These are phyloP conservation scores for Ctenopoma multispine DNA, from an alignment of 2,797 vertebrate species.

Conservation along the genomic window DNA sequence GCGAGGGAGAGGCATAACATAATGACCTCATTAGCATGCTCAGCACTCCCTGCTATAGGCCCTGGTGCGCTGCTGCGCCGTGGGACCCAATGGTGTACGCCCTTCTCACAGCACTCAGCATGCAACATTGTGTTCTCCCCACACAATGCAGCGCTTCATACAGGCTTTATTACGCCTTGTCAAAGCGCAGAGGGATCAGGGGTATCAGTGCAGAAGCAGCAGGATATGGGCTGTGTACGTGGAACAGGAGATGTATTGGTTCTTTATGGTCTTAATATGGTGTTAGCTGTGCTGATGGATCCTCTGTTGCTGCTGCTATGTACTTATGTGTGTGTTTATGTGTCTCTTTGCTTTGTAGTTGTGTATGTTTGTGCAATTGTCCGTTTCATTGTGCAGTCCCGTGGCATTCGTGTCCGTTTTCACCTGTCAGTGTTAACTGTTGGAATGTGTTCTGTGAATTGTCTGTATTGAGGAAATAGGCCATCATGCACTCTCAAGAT, in stretches of 20 bases:
- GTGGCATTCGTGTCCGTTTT: conserved; percentile 68
- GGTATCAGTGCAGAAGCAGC: conserved; percentile 75
- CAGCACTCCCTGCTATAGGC: conserved; percentile 83
- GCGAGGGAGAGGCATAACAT: conserved; percentile 81
- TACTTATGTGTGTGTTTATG: conserved; percentile 51
- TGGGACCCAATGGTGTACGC: conserved; percentile 84
- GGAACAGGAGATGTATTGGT: conserved; percentile 67
- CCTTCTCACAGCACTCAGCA: conserved; percentile 87
- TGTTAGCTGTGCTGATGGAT: conserved; percentile 66
- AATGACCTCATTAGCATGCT: conserved; percentile 90
- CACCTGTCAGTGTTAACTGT: conserved; percentile 79
- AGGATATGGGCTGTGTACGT: conserved; percentile 65
- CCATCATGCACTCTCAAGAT: conserved; percentile 51
- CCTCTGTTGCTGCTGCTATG: conserved; percentile 56
- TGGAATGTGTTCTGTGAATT: conserved; percentile 56
- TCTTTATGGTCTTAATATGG: conserved; percentile 80
- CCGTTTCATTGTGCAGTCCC: conserved; percentile 65
- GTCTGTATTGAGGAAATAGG: conserved; percentile 56
- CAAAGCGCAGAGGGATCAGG: conserved; percentile 81
- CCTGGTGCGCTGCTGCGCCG: conserved; percentile 83
- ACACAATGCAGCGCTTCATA: conserved; percentile 85
- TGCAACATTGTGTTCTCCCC: conserved; percentile 84
- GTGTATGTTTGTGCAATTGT: conserved; percentile 61
- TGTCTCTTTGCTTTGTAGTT: conserved; percentile 22
- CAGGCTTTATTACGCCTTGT: conserved; percentile 84